These are phyloP conservation scores for Seladonia tumulorum DNA, from an alignment of 2,888 invertebrate species.

Conservation along the genomic window DNA sequence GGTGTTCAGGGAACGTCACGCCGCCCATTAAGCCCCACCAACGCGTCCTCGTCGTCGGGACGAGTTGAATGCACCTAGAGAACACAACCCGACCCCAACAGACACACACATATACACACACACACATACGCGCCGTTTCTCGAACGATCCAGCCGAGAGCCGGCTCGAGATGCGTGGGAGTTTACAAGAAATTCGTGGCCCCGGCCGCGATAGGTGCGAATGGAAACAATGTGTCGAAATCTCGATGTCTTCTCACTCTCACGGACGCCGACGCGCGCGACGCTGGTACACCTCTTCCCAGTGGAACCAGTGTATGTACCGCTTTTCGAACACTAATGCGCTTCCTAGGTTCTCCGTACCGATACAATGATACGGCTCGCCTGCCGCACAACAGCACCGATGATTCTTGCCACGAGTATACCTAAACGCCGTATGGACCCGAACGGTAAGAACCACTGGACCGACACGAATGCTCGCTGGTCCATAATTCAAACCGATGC, in stretches of 20 bases:
- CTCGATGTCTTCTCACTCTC: constrained; percentile 37
- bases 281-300: neutral
- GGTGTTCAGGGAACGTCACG: constrained; percentile 52
- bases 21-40: constrained; percentile 58
- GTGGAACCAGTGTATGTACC: constrained; percentile 31
- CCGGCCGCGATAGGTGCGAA: constrained; percentile 50
- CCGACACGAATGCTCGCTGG: neutral
- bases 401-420: too few relatives aligned
- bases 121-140: constrained; percentile 17
- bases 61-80: constrained; percentile 57
- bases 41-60: constrained; percentile 19
- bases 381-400: neutral
- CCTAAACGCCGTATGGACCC: neutral
- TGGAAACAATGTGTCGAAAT: constrained; percentile 52
- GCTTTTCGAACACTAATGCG: constrained; percentile 45
- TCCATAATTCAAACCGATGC: neutral
- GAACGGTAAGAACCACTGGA: neutral
- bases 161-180: constrained; percentile 56
- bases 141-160: constrained; percentile 23
- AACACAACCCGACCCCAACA: neutral
- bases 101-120: too few relatives aligned
- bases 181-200: constrained; percentile 55
- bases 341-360: constrained; percentile 52
- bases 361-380: constrained; percentile 33
- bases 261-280: constrained; percentile 19